These are phyloP conservation scores for Zaprionus nigranus DNA, from an alignment of 1,140 invertebrate genomes.

Conservation along the genomic window DNA sequence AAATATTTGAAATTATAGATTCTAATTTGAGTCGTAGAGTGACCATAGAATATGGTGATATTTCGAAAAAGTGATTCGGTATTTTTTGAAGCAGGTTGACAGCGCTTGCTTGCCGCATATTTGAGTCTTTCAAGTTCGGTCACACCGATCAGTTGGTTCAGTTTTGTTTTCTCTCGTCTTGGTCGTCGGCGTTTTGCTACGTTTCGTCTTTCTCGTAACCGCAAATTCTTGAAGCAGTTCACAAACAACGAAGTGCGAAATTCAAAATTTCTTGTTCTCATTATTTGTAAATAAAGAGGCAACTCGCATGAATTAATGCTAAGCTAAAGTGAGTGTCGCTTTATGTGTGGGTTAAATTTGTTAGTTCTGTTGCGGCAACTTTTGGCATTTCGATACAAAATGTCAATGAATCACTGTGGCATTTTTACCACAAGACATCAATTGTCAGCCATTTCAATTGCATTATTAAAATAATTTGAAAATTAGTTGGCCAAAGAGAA, in stretches of 20 bases:
- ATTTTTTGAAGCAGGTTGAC: constrained; percentile 15
- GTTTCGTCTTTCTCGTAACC: constrained; percentile 50
- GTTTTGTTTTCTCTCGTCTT: constrained; percentile 52
- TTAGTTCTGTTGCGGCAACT: constrained; percentile 51
- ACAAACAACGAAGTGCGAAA: constrained; percentile 49
- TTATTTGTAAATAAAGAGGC: constrained; percentile 28
- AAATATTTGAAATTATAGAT: neutral
- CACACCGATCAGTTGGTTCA: constrained; percentile 42
- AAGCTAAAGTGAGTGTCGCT: constrained; percentile 54
- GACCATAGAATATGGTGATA: neutral
- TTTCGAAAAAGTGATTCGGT: neutral
- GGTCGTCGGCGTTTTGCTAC: constrained; percentile 55
- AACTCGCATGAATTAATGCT: constrained; percentile 45
- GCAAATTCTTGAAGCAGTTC: constrained; percentile 48
- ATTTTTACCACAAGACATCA: constrained; percentile 22
- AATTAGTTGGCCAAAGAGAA: constrained; percentile 6
- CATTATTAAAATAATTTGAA: constrained; percentile 11
- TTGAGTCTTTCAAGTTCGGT: constrained; percentile 20
- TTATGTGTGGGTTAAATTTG: constrained; percentile 45
- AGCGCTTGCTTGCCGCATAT: neutral
- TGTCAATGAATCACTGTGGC: constrained; percentile 64
- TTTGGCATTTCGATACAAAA: constrained; percentile 56
- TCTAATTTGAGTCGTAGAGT: neutral
- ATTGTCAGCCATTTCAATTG: constrained; percentile 30
- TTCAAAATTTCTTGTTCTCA: constrained; percentile 53